Evolutionary conservation across 2,888 invertebrate species (phyloP), one percentile per base, ranked within the genome.

Genomic region (Drosophila phalerata): DNA sequence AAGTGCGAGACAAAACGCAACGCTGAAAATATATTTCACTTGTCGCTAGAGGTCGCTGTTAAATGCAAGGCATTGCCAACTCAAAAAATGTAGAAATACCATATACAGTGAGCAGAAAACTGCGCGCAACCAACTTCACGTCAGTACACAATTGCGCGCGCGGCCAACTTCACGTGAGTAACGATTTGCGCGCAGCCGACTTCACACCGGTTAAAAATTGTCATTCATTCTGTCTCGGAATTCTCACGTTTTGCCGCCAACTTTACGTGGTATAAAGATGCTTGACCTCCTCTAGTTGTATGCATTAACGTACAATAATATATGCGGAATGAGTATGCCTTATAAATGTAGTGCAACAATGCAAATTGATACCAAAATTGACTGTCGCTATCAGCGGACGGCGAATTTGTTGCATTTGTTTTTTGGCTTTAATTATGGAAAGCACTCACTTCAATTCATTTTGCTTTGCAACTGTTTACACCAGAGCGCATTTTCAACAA

Each of bases 371-470:
- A 32, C 38, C 47, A 68, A 68, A 68, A 68, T 37, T 63, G 74
- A 52, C 28, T 51, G 34, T 58, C 40, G 63, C 48, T 64, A 48
- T 47, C 55, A 28, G 56, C 49, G 22, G 38, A 38, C 52, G 58
- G 30, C 32, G 53, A 56, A 56, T 28, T 28, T 57, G 64, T 37
- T 57, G 51, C 88, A 88, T 85, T 42, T 48, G 67, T 73, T 68
- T 69, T 58, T 71, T 52, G 52, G 79, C 69, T 63, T 68, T 69
- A 56, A 48, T 34, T 53, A 61, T n/a, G n/a, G n/a, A n/a, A 70
- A 84, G 81, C 84, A 85, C 87, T 84, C 87, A 88, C 85, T 81
- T 88, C 67, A 85, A 76, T 76, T 88, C 85, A 86, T 86, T 64
- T 71, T 73, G 66, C 76, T 68, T 69, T 67, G 53, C 51, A 71